Evolutionary conservation across 2,797 vertebrate genomes (phyloP), one percentile per base, ranked within the genome.

Genomic region (Muraenolepis orangiensis): DNA sequence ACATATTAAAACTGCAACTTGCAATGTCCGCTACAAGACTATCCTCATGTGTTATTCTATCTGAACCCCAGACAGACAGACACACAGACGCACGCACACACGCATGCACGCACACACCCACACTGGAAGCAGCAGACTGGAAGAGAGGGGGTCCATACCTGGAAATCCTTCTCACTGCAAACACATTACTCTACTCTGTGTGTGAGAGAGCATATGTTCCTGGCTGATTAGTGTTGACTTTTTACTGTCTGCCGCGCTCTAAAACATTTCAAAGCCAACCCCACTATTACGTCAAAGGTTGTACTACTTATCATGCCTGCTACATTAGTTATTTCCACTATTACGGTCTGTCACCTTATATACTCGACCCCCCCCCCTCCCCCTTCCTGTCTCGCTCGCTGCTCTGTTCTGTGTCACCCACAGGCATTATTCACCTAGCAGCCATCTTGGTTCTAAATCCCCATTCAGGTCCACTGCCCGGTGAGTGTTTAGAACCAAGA

Each of bases 131-230:
- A 57, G 16, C 18, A 57, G 46, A 57, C 46, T 57, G 46, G 46
- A 57, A 57, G 20, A 57, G 46, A 20, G 1, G 1, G 46, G 46
- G 20, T 57, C 46, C 20, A 20, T 57, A 57, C 46, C 46, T 57
- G 46, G 46, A 57, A 57, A n/a, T 57, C 46, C n/a, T 57, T 57
- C 51, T 57, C 51, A 57, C 51, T 57, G 51, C 42, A 51, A 51
- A 51, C 42, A 51, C 42, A 51, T 51, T 51, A 51, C 42, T 51
- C 42, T 51, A 7, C 20, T n/a, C 1, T 57, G 51, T 23, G 51
- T 4, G 20, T 7, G 51, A n/a, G 20, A n/a, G 20, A 1, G 51
- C 51, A 57, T 57, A n/a, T 57, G 51, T 10, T 57, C 51, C 51
- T 57, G 5, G 46, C 46, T n/a, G 6, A 57, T n/a, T 57, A 23